Evolutionary conservation across 37 sponge, comb jelly and placozoan species (phyloP).

Genomic region (Ianthella basta): DNA sequence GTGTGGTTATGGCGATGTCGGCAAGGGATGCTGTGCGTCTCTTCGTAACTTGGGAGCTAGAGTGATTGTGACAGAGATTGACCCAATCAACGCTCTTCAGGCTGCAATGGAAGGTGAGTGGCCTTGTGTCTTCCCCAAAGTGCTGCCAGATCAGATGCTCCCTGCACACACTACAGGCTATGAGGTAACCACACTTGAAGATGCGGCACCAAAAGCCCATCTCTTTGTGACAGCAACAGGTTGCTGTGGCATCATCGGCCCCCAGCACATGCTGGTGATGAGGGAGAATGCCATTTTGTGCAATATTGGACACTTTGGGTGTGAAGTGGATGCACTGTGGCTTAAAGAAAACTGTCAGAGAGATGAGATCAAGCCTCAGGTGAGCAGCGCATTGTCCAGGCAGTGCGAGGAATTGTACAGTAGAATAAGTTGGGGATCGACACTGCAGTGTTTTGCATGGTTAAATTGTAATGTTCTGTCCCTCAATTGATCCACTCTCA

Average conservation of each 20-base stretch:
- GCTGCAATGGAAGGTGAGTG: conserved; percentile 52
- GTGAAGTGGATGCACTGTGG: not conserved
- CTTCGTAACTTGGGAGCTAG: conserved; percentile 23
- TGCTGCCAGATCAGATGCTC: not conserved
- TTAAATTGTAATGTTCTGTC: too few species aligned
- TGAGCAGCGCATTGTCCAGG: conserved; percentile 3
- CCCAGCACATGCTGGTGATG: conserved; percentile 39
- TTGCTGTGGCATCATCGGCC: conserved; percentile 9
- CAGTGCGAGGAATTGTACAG: too few species aligned
- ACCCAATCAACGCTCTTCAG: conserved; percentile 51
- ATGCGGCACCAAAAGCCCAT: conserved; percentile 22
- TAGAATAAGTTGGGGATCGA: too few species aligned
- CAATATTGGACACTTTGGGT: conserved; percentile 34
- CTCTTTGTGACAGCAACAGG: conserved; percentile 50
- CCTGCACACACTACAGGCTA: not conserved
- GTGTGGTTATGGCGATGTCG: conserved; percentile 13
- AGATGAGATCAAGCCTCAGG: conserved; percentile 61
- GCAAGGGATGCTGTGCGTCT: conserved; percentile 31
- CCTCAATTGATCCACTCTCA: too few species aligned
- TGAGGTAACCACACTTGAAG: conserved; percentile 56
- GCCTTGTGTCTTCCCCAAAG: not conserved
- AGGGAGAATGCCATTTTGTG: conserved; percentile 32
- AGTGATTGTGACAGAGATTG: conserved; percentile 47
- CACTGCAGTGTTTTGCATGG: too few species aligned
- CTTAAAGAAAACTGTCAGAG: conserved; percentile 29